These are phyloP conservation scores for Tachina fera DNA, from an alignment of 2,888 invertebrate genomes.

Conservation along the genomic window DNA sequence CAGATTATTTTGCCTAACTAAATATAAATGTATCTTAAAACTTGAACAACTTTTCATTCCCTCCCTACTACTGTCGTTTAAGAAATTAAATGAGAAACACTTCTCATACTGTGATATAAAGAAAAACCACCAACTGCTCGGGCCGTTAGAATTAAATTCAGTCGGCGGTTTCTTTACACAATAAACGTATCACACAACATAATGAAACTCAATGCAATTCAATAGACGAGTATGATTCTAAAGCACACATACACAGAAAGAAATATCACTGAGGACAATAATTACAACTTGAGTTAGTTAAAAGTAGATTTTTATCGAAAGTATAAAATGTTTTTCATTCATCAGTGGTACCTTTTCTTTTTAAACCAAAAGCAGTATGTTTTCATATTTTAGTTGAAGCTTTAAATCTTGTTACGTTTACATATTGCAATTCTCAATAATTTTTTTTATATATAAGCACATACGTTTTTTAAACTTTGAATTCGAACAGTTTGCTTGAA, in stretches of 20 bases:
- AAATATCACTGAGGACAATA: not conserved
- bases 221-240: not conserved
- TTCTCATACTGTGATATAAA: constrained; percentile 25
- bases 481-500: too few relatives aligned
- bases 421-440: too few relatives aligned
- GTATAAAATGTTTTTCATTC: too few relatives aligned
- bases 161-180: constrained; percentile 61
- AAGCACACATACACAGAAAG: not conserved
- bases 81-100: constrained; percentile 18
- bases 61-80: not conserved
- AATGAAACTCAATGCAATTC: constrained; percentile 15
- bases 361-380: too few relatives aligned
- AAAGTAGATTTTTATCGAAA: too few relatives aligned
- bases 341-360: too few relatives aligned
- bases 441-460: too few relatives aligned
- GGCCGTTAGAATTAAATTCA: constrained; percentile 13
- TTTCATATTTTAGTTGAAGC: too few relatives aligned
- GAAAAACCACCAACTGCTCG: not conserved
- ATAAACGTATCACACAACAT: constrained; percentile 42
- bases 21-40: too few relatives aligned
- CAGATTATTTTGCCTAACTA: too few relatives aligned
- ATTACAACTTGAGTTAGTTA: not conserved
- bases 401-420: too few relatives aligned
- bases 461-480: too few relatives aligned
- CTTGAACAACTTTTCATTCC: not conserved